Base-by-base conservation (phyloP, 2,113 vertebrate species). In the Acinonyx jubatus region DNA sequence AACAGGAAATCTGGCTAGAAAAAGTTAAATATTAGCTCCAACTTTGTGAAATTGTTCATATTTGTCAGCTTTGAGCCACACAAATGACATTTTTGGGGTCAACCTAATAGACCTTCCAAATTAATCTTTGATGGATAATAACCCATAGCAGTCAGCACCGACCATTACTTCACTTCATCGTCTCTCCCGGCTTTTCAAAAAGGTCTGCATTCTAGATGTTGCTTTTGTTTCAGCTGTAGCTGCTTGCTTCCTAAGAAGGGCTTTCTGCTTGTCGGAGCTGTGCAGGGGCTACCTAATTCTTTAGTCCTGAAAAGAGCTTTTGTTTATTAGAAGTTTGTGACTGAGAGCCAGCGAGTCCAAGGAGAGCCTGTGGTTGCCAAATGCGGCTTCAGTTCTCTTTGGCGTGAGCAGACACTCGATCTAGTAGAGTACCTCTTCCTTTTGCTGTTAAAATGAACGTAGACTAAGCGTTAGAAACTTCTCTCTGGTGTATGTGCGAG, bases 191-290 rank as follows among this genome's bases (percentile, higher is more conserved):
- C 95, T 76, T 76, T 93, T 94, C 27, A 85, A 4, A 71, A 86
- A 57, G 16, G 5, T 68, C 65, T 68, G 10, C 41, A 45, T 78
- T 83, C 57, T 73, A 33, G 87, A 81, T 92, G 48, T 78, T 88
- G 31, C 79, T 57, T 97, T 96, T 97, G 36, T 97, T 98, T 90
- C 97, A 97, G 1, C 92, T 97, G 94, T 93, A 14, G 91, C 94
- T 88, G 83, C 92, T 21, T 96, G 96, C 93, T 98, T 98, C 98
- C 98, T 98, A 97, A 98, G 98, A 98, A 98, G 97, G 97, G 92
- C 95, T 97, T 98, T 97, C 97, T 98, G 97, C 95, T 96, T 94
- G 95, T 97, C 89, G 86, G 96, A 97, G 73, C 94, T 96, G 91
- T 94, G 95, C 95, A 89, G 90, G 97, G 96, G 92, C 97, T 96